Evolutionary conservation across 2,113 vertebrate species (phyloP), one percentile per base, ranked within the genome.

Genomic region (Trichechus manatus): DNA sequence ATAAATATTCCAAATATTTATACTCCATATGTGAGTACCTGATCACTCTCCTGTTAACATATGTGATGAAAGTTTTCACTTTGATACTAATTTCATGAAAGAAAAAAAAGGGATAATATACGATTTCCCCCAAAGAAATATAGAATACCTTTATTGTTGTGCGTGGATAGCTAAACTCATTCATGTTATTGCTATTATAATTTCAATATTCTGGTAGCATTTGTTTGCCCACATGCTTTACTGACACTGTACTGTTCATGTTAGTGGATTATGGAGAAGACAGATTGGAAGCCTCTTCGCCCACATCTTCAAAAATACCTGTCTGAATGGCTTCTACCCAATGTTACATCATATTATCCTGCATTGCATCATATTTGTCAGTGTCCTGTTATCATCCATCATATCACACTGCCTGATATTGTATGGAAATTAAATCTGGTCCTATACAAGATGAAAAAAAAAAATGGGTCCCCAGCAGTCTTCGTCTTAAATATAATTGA

Each of bases 401-500:
- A 97, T 96, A 98, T 98, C 96, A 97, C 96, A 97, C 91, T 96
- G 66, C 97, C 97, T 97, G 94, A 98, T 98, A 98, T 95, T 95
- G 91, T 97, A 98, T 63, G 97, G 93, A 98, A 98, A 98, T 98
- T 97, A 98, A 97, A 98, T 98, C 97, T 98, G 95, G 95, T 98
- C 97, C 96, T 97, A 36, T 93, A 85, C 33, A 98, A 98, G 97
- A 98, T 98, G 97, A 96, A 97, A 98, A 87, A 98, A 87, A 98
- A 93, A 98, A 98, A 97, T 95, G 96, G 91, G 82, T 98, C 96
- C 96, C 97, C 97, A 98, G 97, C 97, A 98, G 97, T 98, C 97
- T 98, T 98, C 97, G 98, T 98, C 98, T 99, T 98, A 98, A 96
- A 98, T 85, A 98, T 98, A 98, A 98, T 98, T 98, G 98, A 98